Evolutionary conservation across 2,888 invertebrate species (phyloP).

Genomic region (Caenorhabditis becei): DNA sequence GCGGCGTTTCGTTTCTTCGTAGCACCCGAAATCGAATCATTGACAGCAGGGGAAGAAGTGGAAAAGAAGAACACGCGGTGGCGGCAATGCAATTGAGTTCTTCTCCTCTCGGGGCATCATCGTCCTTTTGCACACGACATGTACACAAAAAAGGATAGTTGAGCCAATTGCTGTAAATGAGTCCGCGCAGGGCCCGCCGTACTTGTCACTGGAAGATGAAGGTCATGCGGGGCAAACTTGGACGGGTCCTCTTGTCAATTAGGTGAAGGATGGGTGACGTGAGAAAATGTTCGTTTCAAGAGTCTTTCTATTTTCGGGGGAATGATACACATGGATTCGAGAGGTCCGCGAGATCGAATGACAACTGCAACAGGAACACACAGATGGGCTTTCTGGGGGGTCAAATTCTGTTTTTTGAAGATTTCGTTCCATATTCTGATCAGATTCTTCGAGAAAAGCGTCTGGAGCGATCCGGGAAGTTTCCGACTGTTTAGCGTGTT

Average conservation of each 20-base stretch:
- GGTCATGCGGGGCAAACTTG: background rate
- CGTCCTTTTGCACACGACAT: conserved; percentile 8
- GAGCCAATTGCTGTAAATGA: conserved; percentile 4
- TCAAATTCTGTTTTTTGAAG: too few species aligned
- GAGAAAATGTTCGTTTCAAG: background rate
- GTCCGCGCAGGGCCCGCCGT: background rate
- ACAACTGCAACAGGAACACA: background rate
- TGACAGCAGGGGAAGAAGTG: conserved; percentile 20
- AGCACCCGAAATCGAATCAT: conserved; percentile 45
- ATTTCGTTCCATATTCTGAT: too few species aligned
- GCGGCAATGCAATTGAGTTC: conserved; percentile 41
- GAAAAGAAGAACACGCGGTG: conserved; percentile 38
- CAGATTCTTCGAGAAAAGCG: too few species aligned
- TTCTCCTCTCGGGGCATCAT: conserved; percentile 14
- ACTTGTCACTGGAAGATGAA: background rate
- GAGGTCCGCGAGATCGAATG: background rate
- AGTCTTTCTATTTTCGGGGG: background rate
- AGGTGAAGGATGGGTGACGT: background rate
- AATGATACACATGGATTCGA: background rate
- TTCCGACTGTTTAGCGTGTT: too few species aligned
- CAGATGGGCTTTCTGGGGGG: too few species aligned
- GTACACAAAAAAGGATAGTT: conserved; percentile 5
- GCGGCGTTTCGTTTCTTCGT: conserved; percentile 6
- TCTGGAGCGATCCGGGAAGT: too few species aligned
- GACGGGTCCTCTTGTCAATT: background rate